Conservation (phyloP, 2,888 invertebrate species). For the Mimas tiliae region DNA sequence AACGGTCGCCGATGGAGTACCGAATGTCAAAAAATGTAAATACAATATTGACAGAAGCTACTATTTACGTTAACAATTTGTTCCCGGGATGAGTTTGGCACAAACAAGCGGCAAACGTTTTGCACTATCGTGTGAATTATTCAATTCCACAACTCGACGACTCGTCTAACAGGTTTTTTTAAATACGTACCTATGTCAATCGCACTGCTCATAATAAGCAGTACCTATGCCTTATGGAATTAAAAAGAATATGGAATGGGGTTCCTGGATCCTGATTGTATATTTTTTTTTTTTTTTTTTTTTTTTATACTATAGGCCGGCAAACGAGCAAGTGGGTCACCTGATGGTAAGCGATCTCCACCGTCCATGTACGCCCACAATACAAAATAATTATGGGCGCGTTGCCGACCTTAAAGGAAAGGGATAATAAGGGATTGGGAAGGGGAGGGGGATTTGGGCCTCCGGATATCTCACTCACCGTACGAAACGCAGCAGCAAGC, state of each 20-base stretch:
- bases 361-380: too few relatives aligned
- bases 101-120: constrained; percentile 32
- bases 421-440: too few relatives aligned
- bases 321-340: too few relatives aligned
- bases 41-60: constrained; percentile 23
- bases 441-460: too few relatives aligned
- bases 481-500: too few relatives aligned
- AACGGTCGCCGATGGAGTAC: constrained; percentile 23
- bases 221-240: not conserved
- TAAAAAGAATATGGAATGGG: not conserved
- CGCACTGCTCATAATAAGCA: constrained; percentile 7
- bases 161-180: constrained; percentile 31
- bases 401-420: too few relatives aligned
- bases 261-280: too few relatives aligned
- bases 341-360: too few relatives aligned
- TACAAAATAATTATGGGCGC: too few relatives aligned
- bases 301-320: too few relatives aligned
- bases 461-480: too few relatives aligned
- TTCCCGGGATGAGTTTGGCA: constrained; percentile 27
- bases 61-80: constrained; percentile 27
- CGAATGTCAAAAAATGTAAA: constrained; percentile 23
- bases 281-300: not conserved
- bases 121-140: constrained; percentile 36
- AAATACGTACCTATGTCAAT: not conserved
- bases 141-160: constrained; percentile 26